Conservation (phyloP, 2,888 invertebrate species). For the Oscheius sp. region DNA sequence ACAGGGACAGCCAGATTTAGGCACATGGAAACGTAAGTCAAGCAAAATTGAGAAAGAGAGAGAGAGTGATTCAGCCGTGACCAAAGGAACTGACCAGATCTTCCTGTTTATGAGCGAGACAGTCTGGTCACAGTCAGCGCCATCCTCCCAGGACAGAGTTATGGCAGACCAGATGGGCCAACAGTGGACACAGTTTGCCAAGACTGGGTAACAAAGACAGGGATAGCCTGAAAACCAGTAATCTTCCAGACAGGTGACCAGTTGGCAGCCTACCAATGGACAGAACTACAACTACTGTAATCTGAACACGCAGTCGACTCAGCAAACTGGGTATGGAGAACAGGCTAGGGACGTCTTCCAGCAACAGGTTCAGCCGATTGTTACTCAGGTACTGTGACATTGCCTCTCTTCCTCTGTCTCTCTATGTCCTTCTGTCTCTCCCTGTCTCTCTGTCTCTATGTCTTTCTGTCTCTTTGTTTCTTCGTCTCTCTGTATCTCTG, state of each 20-base stretch:
- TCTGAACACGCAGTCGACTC: slow-evolving; percentile 45
- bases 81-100: slow-evolving; percentile 58
- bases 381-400: slow-evolving; percentile 25
- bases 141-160: slow-evolving; percentile 50
- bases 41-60: neutral
- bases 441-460: neutral
- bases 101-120: slow-evolving; percentile 63
- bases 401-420: neutral
- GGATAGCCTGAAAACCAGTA: neutral
- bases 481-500: neutral
- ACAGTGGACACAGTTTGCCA: slow-evolving; percentile 63
- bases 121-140: slow-evolving; percentile 49
- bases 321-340: slow-evolving; percentile 50
- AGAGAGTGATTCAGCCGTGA: slow-evolving; percentile 52
- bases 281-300: slow-evolving; percentile 59
- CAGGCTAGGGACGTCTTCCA: slow-evolving; percentile 58
- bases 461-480: neutral
- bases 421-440: neutral
- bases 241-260: slow-evolving; percentile 48
- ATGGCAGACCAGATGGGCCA: slow-evolving; percentile 61
- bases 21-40: slow-evolving; percentile 57
- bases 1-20: slow-evolving; percentile 46
- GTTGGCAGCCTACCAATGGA: slow-evolving; percentile 51
- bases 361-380: slow-evolving; percentile 59
- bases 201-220: slow-evolving; percentile 42